phyloP scores from a whole-genome alignment of 2,113 vertebrate genomes.

The Nansenia antarctica region DNA sequence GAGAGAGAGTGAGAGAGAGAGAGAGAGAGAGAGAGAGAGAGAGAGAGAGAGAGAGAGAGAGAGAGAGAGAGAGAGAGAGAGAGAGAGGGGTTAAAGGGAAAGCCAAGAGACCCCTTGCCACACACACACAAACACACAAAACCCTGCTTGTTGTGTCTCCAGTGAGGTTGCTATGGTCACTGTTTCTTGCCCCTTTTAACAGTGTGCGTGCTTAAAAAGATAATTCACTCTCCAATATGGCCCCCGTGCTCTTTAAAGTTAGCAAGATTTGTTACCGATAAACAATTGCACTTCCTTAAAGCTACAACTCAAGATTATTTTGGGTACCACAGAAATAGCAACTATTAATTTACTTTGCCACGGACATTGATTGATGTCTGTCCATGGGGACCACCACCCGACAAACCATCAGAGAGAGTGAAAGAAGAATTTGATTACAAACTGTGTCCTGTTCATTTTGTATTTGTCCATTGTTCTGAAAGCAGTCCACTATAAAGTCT shows the following conservation, averaged over 20 bases:
- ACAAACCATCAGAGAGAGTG: too few relatives aligned
- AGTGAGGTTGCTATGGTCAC: conserved; percentile 55
- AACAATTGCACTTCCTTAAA: neutral
- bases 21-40: neutral
- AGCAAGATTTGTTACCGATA: neutral
- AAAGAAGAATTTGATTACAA: too few relatives aligned
- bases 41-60: neutral
- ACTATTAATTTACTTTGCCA: too few relatives aligned
- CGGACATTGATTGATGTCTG: neutral
- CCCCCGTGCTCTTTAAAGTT: neutral
- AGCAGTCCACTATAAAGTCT: too few relatives aligned
- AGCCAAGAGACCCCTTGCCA: conserved; percentile 22
- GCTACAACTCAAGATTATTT: too few relatives aligned
- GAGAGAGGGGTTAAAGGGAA: conserved; percentile 13
- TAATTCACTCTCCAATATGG: neutral
- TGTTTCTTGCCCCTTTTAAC: conserved; percentile 16
- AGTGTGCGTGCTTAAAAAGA: neutral
- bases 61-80: conserved; percentile 17
- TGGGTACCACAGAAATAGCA: too few relatives aligned
- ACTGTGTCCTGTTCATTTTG: too few relatives aligned
- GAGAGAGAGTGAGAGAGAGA: neutral
- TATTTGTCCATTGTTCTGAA: too few relatives aligned
- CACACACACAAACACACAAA: conserved; percentile 64
- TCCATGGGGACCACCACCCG: too few relatives aligned
- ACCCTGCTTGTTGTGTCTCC: conserved; percentile 60